Evolutionary conservation across 37 sponge, comb jelly and placozoan species (phyloP).

Genomic region (Cladorhizidae sp.): DNA sequence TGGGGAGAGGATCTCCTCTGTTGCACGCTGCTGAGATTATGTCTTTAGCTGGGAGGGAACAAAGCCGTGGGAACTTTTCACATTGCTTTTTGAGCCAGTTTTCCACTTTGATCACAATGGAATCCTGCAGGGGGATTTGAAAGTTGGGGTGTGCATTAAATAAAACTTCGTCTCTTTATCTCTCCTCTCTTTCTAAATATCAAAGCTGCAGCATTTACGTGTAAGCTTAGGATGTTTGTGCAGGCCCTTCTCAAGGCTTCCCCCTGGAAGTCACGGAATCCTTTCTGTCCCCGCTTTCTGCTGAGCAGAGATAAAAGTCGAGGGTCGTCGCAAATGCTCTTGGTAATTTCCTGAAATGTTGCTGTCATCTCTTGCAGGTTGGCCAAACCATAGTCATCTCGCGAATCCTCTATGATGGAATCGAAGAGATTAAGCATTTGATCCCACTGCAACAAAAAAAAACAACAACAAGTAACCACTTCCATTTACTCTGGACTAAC

Average conservation of each 20-base stretch:
- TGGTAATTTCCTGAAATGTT: constrained; percentile 45
- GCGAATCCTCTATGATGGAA: background rate
- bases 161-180: background rate
- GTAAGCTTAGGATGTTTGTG: background rate
- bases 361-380: constrained; percentile 50
- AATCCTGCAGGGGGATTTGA: constrained; percentile 19
- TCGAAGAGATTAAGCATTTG: constrained; percentile 47
- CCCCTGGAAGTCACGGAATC: constrained; percentile 80
- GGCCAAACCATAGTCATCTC: constrained; percentile 9
- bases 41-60: constrained; percentile 39
- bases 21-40: constrained; percentile 24
- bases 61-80: constrained; percentile 44
- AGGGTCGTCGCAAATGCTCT: constrained; percentile 50
- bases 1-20: constrained; percentile 25
- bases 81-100: constrained; percentile 12
- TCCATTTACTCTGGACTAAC: background rate
- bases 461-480: background rate
- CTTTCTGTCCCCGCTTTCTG: constrained; percentile 69
- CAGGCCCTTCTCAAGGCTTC: constrained; percentile 42
- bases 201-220: constrained; percentile 50
- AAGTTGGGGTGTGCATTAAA: background rate
- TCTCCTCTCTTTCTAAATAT: background rate
- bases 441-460: constrained; percentile 49
- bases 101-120: constrained; percentile 10
- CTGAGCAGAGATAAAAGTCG: constrained; percentile 54